Base-by-base conservation (phyloP, 2,113 vertebrate genomes). In the Notechis scutatus region DNA sequence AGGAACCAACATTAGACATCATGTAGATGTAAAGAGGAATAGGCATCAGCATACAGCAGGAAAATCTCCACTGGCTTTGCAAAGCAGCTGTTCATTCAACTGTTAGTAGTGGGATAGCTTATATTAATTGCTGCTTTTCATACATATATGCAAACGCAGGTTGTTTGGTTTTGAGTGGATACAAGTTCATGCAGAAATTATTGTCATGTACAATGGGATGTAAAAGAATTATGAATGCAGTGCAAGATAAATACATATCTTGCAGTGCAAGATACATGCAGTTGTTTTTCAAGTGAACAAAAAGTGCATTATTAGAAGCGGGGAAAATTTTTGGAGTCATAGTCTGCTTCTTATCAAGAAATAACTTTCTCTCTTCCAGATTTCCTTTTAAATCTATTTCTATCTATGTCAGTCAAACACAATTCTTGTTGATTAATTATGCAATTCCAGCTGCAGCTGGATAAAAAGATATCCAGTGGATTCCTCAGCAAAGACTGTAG, bases 331-430 rank as follows among this genome's bases (percentile, higher is more conserved):
- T 94, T 74, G 42, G 54, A 89, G 47, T 94, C 29, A 5, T 89
- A 29, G 39, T 94, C 91, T 91, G 90, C n/a, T 87, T 94, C 93
- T 96, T 96, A 95, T 94, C 95, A 95, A 95, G 87, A 91, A 85
- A 93, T 29, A 5, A 0, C 50, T 24, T 55, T 23, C 0, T 0
- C 20, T 1, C 2, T 6, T 5, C 45, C 74, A 23, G 20, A 14
- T 85, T 91, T 90, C 90, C 87, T 96, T 93, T 91, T 91, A 94
- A 61, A 85, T 93, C 55, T 47, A 47, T 47, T 47, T 47, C 1
- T 47, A 47, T 47, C 45, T 57, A 39, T 87, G 61, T 56, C 90
- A 92, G 39, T 96, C 94, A 96, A 86, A 95, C 95, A 96, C 47
- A 45, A 89, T 3, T n/a, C 85, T 93, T 34, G 55, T 26, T 92